phyloP scores from a whole-genome alignment of 1,140 invertebrate species.

The Drosophila teissieri region DNA sequence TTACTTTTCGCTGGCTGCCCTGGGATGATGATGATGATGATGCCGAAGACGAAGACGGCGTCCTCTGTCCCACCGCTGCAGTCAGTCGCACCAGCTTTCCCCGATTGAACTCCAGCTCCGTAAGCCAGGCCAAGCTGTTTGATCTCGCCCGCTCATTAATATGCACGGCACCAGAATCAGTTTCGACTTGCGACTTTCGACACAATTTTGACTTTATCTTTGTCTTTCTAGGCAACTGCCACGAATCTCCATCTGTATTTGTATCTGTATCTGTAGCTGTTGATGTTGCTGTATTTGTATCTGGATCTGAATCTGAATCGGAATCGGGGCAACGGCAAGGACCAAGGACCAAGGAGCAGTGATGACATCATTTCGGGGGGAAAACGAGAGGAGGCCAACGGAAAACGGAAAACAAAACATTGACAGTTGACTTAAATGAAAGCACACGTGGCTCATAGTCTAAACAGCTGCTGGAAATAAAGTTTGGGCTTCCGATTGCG shows the following conservation, averaged over 20 bases:
- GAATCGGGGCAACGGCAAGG: not conserved
- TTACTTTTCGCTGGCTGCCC: slow-evolving; percentile 61
- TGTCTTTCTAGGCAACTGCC: slow-evolving; percentile 15
- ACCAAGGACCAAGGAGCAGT: not conserved
- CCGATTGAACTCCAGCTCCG: not conserved
- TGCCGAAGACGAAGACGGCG: not conserved
- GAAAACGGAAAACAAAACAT: slow-evolving; percentile 76
- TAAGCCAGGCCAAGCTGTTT: slow-evolving; percentile 41
- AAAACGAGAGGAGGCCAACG: slow-evolving; percentile 20
- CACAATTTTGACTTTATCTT: slow-evolving; percentile 76
- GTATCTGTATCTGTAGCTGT: not conserved
- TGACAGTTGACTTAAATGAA: slow-evolving; percentile 74
- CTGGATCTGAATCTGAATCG: not conserved
- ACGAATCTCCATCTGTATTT: not conserved
- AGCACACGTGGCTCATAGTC: slow-evolving; percentile 66
- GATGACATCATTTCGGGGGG: not conserved
- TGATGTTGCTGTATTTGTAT: too few relatives aligned
- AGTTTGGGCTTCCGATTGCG: slow-evolving; percentile 39
- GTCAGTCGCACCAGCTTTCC: slow-evolving; percentile 37
- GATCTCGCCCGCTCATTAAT: slow-evolving; percentile 73
- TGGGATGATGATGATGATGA: not conserved
- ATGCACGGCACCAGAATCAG: slow-evolving; percentile 72
- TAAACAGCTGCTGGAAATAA: slow-evolving; percentile 55
- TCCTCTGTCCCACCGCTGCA: slow-evolving; percentile 39
- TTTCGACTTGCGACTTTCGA: slow-evolving; percentile 74